Percentiles rank a stretch among this genome's conserved stretches.
Conservation (phyloP, 2,888 invertebrate species). For the Amphipoea lucens region DNA sequence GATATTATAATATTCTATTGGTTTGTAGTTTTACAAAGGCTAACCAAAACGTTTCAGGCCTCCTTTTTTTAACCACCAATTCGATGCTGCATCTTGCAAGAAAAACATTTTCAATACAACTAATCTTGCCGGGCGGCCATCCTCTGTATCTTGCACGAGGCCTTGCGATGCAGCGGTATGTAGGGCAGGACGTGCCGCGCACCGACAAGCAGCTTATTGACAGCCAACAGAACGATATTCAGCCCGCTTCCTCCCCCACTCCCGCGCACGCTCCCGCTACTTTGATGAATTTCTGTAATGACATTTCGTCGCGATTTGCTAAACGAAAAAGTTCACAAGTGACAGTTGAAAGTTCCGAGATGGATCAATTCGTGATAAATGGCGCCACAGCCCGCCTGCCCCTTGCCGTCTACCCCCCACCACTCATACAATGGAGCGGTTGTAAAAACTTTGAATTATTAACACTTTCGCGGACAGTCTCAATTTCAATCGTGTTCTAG, state of each 20-base stretch:
- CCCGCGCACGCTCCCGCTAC: slow-evolving; percentile 51
- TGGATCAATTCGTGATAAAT: slow-evolving; percentile 86
- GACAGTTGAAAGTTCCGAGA: slow-evolving; percentile 79
- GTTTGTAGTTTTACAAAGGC: not conserved
- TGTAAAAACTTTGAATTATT: slow-evolving; percentile 74
- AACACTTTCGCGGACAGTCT: no score
- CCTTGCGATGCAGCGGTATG: slow-evolving; percentile 47
- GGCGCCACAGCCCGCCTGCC: slow-evolving; percentile 74
- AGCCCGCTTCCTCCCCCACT: slow-evolving; percentile 32
- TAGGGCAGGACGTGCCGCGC: slow-evolving; percentile 61
- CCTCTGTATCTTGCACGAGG: slow-evolving; percentile 35
- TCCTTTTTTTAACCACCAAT: not conserved
- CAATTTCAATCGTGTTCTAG: no score
- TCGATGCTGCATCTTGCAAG: not conserved
- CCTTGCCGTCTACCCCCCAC: slow-evolving; percentile 67
- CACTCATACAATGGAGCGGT: slow-evolving; percentile 68
- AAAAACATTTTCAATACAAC: slow-evolving; percentile 24
- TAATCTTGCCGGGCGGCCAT: not conserved
- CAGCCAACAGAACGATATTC: slow-evolving; percentile 72
- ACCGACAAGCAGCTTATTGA: slow-evolving; percentile 75
- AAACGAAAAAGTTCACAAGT: slow-evolving; percentile 83
- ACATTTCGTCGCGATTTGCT: slow-evolving; percentile 74
- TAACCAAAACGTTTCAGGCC: not conserved
- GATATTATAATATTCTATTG: not conserved
- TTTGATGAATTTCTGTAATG: slow-evolving; percentile 75